A percentile compares a stretch with the other conserved stretches of the same genome.
These are phyloP conservation scores for Julus scanicus DNA, from an alignment of 2,888 invertebrate species.

Conservation along the genomic window DNA sequence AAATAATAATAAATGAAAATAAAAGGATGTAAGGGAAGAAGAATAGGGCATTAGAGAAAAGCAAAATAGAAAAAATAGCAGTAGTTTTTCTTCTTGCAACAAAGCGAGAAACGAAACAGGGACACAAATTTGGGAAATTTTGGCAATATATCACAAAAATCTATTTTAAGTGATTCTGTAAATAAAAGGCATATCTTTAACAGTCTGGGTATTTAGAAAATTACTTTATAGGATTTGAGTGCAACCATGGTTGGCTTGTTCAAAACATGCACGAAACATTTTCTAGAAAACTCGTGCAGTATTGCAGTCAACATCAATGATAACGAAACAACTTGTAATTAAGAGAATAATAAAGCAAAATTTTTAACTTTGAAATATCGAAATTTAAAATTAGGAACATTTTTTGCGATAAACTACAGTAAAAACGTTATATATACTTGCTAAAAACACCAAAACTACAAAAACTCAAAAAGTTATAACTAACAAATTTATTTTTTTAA, in stretches of 20 bases:
- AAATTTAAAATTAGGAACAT: too few relatives aligned
- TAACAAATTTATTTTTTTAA: too few relatives aligned
- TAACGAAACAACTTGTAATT: too few relatives aligned
- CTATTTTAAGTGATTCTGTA: neutral
- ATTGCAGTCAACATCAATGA: too few relatives aligned
- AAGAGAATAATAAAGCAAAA: too few relatives aligned
- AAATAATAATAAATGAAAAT: slow-evolving; percentile 43
- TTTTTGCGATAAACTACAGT: too few relatives aligned
- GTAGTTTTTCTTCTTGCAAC: neutral
- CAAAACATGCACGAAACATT: too few relatives aligned
- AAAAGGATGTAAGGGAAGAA: neutral
- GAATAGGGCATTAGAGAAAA: neutral
- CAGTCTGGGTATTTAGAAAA: neutral
- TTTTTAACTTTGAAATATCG: too few relatives aligned
- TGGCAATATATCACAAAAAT: neutral
- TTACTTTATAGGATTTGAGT: neutral
- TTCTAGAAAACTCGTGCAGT: too few relatives aligned
- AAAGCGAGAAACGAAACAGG: neutral
- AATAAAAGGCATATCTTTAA: neutral
- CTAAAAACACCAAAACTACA: too few relatives aligned
- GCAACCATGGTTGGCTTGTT: neutral
- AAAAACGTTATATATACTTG: too few relatives aligned
- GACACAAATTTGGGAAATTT: neutral
- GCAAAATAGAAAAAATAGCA: neutral
- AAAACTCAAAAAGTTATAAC: too few relatives aligned